phyloP scores from a whole-genome alignment of 2,888 invertebrate species.

The Leptopilina myrica region DNA sequence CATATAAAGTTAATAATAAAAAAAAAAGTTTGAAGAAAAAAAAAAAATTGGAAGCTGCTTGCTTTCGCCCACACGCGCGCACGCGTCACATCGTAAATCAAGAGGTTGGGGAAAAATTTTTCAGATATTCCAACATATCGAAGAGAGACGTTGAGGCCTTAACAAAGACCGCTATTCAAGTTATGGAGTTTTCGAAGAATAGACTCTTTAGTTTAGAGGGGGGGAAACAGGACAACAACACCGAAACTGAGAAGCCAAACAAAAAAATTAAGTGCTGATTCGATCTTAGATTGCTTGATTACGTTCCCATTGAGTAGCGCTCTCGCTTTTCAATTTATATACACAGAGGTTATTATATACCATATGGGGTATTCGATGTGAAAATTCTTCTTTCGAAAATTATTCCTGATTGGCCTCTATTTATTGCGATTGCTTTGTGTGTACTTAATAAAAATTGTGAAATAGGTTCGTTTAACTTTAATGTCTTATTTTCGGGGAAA shows the following conservation, averaged over 20 bases:
- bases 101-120: constrained; percentile 4
- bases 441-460: no score
- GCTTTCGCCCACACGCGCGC: constrained; percentile 3
- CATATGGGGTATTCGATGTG: neutral
- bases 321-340: neutral
- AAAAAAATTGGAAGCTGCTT: neutral
- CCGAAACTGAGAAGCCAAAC: neutral
- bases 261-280: constrained; percentile 28
- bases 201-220: neutral
- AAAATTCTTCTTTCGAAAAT: no score
- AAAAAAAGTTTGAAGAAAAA: neutral
- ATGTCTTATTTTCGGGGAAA: no score
- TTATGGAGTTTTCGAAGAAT: neutral
- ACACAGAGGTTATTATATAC: neutral
- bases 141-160: neutral
- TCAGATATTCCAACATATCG: neutral
- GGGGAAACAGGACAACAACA: neutral
- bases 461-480: no score
- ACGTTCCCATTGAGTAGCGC: neutral
- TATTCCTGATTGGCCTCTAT: no score
- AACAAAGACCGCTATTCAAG: neutral
- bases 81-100: constrained; percentile 23
- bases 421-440: no score
- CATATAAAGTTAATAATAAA: constrained; percentile 2
- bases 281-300: constrained; percentile 23